Evolutionary conservation across 2,888 invertebrate genomes (phyloP).

Genomic region (Torymus tubicola): DNA sequence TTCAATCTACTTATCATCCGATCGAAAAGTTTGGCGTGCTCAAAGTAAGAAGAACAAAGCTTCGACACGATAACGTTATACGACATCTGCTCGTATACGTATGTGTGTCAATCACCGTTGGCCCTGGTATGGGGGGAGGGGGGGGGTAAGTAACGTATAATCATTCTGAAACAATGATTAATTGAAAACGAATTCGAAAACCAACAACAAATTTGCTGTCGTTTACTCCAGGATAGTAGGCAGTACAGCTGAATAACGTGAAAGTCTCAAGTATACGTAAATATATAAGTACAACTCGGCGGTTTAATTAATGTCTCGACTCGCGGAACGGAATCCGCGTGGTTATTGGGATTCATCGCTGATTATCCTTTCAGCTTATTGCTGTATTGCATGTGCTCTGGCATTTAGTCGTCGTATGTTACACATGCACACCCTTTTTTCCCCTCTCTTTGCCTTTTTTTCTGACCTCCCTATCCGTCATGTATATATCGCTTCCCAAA

Average conservation of each 20-base stretch:
- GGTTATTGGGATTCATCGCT: constrained; percentile 44
- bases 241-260: not conserved
- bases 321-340: constrained; percentile 1
- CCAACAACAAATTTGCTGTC: no score
- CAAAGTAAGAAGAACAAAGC: no score
- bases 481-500: not conserved
- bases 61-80: no score
- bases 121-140: no score
- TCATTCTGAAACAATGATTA: no score
- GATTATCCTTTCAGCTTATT: constrained; percentile 39
- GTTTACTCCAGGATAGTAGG: not conserved
- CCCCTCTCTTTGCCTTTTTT: not conserved
- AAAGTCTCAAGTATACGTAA: not conserved
- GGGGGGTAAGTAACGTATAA: no score
- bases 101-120: no score
- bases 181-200: no score
- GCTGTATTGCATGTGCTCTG: constrained; percentile 36
- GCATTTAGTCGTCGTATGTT: constrained; percentile 17
- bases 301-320: constrained; percentile 29
- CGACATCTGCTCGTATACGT: no score
- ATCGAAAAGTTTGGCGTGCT: no score
- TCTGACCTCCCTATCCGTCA: not conserved
- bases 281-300: not conserved
- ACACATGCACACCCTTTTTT: not conserved
- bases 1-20: no score